Evolutionary conservation across 1,140 invertebrate genomes (phyloP).

Genomic region (Probaryconus sp.): DNA sequence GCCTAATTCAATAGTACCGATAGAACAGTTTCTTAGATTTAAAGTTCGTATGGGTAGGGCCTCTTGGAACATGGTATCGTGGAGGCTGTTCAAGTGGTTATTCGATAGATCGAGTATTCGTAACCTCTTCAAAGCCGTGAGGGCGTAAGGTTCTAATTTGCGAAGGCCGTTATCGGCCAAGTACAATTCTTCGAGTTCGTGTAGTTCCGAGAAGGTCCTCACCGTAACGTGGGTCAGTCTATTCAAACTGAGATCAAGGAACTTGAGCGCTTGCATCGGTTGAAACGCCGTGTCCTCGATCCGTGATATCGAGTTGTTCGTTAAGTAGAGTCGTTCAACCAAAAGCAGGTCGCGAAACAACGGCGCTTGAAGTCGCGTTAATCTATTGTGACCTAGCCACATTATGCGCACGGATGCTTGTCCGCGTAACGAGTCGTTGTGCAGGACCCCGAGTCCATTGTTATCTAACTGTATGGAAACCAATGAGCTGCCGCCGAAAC

Average conservation of each 20-base stretch:
- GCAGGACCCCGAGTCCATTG: slow-evolving; percentile 87
- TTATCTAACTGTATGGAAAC: slow-evolving; percentile 91
- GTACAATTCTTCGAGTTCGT: slow-evolving; percentile 83
- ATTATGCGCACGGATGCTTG: slow-evolving; percentile 90
- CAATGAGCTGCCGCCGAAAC: slow-evolving; percentile 80
- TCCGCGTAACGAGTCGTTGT: slow-evolving; percentile 87
- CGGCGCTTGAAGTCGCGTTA: slow-evolving; percentile 84
- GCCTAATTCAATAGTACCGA: slow-evolving; percentile 81
- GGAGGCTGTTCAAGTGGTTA: slow-evolving; percentile 79
- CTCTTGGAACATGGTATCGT: slow-evolving; percentile 81
- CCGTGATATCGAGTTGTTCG: slow-evolving; percentile 87
- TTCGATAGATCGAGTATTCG: slow-evolving; percentile 82
- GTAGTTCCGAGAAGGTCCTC: slow-evolving; percentile 84
- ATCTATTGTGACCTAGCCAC: slow-evolving; percentile 90
- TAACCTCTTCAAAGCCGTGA: slow-evolving; percentile 81
- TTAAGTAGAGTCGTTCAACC: slow-evolving; percentile 88
- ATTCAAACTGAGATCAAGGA: slow-evolving; percentile 88
- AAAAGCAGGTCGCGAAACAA: slow-evolving; percentile 86
- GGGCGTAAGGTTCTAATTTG: slow-evolving; percentile 80
- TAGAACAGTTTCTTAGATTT: slow-evolving; percentile 81
- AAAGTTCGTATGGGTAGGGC: slow-evolving; percentile 80
- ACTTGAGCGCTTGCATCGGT: slow-evolving; percentile 86
- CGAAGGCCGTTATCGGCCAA: slow-evolving; percentile 80
- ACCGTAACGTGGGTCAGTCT: slow-evolving; percentile 82
- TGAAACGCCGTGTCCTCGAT: slow-evolving; percentile 90